Evolutionary conservation across 2,888 invertebrate genomes (phyloP), one percentile per base, ranked within the genome.

Genomic region (Aspidapion aeneum): DNA sequence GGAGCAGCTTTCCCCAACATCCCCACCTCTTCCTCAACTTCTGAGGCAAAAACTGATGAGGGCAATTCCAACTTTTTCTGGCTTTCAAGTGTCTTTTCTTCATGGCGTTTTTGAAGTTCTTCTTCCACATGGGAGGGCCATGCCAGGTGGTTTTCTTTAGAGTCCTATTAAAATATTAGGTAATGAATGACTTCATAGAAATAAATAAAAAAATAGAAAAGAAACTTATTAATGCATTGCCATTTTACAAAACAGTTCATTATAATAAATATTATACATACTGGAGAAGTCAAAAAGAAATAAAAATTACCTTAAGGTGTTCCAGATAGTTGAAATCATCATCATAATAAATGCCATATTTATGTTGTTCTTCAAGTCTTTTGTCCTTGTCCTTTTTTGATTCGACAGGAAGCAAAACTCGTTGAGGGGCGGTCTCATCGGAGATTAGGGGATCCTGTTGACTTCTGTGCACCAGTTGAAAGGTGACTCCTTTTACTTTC

Each of bases 311-410:
- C 35, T 86, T 86, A 62, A 98, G 83, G 84, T 98, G 96, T 78
- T 98, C 94, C 68, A 98, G 80, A 76, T 98, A 98, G 77, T 98
- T 89, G 78, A 96, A 97, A 71, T 96, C 94, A 80, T 98, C 97
- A 73, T 97, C 96, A 78, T 88, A 98, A 77, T 89, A 94, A 65
- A 98, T 89, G 1, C 97, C 98, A 83, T 87, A 96, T 77, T 96
- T 94, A 17, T 85, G 82, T 73, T 91, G 90, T 71, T 93, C 90
- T 68, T 90, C 88, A 1, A 69, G 19, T 0, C 85, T 82, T 70
- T 88, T 87, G 1, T 82, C 74, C 1, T 75, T 70, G 64, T 83
- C 81, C 35, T 72, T 68, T 70, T 75, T 69, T 21, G 66, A 57
- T 60, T 68, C 68, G 9, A 86, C 80, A 1, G 89, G 90, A 2